phyloP scores from a whole-genome alignment of 2,888 invertebrate species.

The Empis stercorea region DNA sequence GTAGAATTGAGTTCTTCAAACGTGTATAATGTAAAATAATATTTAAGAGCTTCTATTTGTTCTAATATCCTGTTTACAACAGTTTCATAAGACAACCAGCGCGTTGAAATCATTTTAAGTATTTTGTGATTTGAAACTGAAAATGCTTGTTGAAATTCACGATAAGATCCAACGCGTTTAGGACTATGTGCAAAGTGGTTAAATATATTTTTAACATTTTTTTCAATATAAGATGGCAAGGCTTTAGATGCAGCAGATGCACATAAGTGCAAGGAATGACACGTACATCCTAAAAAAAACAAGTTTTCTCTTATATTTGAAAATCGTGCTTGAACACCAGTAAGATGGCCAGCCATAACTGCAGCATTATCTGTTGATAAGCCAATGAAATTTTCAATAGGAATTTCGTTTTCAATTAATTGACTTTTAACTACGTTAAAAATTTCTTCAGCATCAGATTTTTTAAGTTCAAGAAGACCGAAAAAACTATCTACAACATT shows the following conservation, averaged over 20 bases:
- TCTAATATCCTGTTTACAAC: no score
- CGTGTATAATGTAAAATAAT: no score
- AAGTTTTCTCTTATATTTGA: no score
- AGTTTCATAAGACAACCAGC: no score
- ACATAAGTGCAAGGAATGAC: constrained; percentile 17
- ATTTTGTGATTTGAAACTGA: no score
- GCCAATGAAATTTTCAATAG: constrained; percentile 16
- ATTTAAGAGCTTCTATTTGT: no score
- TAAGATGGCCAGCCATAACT: constrained; percentile 18
- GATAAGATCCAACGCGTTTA: constrained; percentile 18
- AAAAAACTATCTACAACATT: constrained; percentile 9
- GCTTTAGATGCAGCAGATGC: constrained; percentile 17
- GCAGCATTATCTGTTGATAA: constrained; percentile 19
- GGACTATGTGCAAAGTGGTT: constrained; percentile 19
- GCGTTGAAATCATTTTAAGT: no score
- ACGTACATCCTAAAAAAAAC: no score
- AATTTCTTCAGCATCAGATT: constrained; percentile 3
- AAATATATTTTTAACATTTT: constrained; percentile 16
- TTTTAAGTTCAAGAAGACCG: constrained; percentile 1
- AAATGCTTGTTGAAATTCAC: no score
- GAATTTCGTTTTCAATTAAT: constrained; percentile 4
- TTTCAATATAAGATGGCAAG: constrained; percentile 17
- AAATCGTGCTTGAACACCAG: constrained; percentile 15
- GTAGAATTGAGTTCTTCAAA: no score
- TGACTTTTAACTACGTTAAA: constrained; percentile 4